Conservation (phyloP, 2,113 vertebrate genomes). For the Neogobius melanostomus region DNA sequence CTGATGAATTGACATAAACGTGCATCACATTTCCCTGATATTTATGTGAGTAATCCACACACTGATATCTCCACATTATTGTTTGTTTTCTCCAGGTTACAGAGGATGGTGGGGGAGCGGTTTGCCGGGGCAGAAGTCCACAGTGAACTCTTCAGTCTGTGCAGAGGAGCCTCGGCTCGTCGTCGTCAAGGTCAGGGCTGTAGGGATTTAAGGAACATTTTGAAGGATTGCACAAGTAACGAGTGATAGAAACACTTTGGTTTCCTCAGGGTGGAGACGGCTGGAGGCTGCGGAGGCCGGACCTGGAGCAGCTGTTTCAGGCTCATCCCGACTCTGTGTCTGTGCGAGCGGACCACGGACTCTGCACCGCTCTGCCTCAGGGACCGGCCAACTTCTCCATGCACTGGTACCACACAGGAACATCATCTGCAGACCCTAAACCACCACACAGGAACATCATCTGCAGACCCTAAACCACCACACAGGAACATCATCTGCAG, state of each 20-base stretch:
- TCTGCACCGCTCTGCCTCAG: slow-evolving; percentile 27
- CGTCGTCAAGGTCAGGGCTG: slow-evolving; percentile 71
- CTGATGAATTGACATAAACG: no score
- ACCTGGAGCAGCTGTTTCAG: slow-evolving; percentile 73
- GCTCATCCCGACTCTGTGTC: slow-evolving; percentile 15
- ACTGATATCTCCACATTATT: no score
- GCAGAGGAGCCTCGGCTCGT: slow-evolving; percentile 72
- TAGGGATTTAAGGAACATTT: no score
- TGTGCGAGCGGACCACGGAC: slow-evolving; percentile 65
- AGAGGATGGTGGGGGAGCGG: slow-evolving; percentile 74
- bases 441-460: no score
- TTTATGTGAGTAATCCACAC: no score
- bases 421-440: no score
- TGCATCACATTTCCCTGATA: no score
- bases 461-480: no score
- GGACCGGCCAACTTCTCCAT: slow-evolving; percentile 74
- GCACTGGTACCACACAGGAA: slow-evolving; percentile 64
- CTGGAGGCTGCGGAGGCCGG: slow-evolving; percentile 62
- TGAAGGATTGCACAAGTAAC: no score
- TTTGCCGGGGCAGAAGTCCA: slow-evolving; percentile 38
- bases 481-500: no score
- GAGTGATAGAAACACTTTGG: not conserved
- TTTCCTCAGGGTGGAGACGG: slow-evolving; percentile 63
- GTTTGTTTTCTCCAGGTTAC: slow-evolving; percentile 59
- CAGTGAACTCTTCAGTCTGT: slow-evolving; percentile 77